Percentiles rank a stretch among this genome's conserved stretches.
These are phyloP conservation scores for Odontamblyopus rebecca DNA, from an alignment of 2,797 vertebrate genomes.

Conservation along the genomic window DNA sequence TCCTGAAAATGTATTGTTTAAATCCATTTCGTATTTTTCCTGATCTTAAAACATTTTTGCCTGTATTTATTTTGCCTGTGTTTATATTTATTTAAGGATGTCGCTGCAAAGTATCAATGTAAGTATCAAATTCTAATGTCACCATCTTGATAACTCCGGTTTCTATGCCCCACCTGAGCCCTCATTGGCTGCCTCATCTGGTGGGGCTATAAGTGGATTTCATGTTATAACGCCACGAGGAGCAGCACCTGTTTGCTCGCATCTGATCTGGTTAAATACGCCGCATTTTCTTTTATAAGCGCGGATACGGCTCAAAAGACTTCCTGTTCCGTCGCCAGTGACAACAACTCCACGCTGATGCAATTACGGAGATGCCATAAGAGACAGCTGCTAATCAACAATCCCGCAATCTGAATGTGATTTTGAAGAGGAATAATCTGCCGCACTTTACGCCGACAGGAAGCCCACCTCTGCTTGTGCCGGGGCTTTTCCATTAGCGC, in stretches of 20 bases:
- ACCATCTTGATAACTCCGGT: background rate
- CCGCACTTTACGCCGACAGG: background rate
- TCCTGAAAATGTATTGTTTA: too few species aligned
- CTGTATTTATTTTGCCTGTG: too few species aligned
- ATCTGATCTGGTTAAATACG: background rate
- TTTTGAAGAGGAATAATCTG: background rate
- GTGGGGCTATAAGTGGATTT: background rate
- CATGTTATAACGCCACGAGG: background rate
- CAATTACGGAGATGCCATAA: background rate
- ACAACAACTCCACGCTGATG: background rate
- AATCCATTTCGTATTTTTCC: too few species aligned
- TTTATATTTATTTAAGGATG: too few species aligned
- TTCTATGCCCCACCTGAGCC: background rate
- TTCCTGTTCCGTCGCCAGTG: background rate
- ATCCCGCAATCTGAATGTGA: background rate
- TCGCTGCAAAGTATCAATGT: too few species aligned
- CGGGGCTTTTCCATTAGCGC: background rate
- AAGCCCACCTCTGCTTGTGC: background rate
- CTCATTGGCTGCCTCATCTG: background rate
- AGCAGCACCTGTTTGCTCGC: background rate
- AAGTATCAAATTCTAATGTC: background rate
- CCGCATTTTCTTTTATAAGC: background rate
- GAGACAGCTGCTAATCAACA: constrained; percentile 1
- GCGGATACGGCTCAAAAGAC: background rate
- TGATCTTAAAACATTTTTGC: too few species aligned